These are phyloP conservation scores for Bradypodion pumilum DNA, from an alignment of 2,797 vertebrate species.

Conservation along the genomic window DNA sequence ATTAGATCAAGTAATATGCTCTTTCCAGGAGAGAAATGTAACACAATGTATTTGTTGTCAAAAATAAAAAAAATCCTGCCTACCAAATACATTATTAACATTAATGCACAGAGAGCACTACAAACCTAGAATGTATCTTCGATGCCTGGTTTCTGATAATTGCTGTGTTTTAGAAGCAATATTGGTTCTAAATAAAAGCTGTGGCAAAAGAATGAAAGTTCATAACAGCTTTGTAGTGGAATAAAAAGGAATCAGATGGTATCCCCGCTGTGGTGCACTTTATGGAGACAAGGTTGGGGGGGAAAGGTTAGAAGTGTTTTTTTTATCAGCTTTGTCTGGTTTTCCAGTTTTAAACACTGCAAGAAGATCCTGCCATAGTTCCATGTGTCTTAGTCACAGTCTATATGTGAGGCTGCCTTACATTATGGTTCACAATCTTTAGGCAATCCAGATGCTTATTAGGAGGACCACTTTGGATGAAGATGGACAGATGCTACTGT, in stretches of 20 bases:
- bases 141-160: constrained; percentile 35
- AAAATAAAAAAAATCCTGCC: constrained; percentile 59
- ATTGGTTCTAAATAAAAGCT: constrained; percentile 25
- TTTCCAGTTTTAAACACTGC: too few relatives aligned
- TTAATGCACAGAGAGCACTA: constrained; percentile 31
- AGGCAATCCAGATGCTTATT: too few relatives aligned
- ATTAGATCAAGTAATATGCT: constrained; percentile 57
- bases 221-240: constrained; percentile 23
- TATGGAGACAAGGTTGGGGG: too few relatives aligned
- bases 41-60: constrained; percentile 43
- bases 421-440: too few relatives aligned
- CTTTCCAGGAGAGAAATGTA: constrained; percentile 60
- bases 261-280: too few relatives aligned
- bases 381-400: too few relatives aligned
- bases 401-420: too few relatives aligned
- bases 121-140: constrained; percentile 38
- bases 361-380: too few relatives aligned
- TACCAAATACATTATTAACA: constrained; percentile 57
- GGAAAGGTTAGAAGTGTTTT: too few relatives aligned
- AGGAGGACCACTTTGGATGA: too few relatives aligned
- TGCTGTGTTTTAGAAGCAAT: constrained; percentile 42
- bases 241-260: constrained; percentile 8
- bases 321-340: too few relatives aligned
- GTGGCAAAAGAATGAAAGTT: constrained; percentile 30
- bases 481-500: too few relatives aligned